Evolutionary conservation across 2,113 vertebrate species (phyloP), one percentile per base, ranked within the genome.

Genomic region (Micromys minutus): DNA sequence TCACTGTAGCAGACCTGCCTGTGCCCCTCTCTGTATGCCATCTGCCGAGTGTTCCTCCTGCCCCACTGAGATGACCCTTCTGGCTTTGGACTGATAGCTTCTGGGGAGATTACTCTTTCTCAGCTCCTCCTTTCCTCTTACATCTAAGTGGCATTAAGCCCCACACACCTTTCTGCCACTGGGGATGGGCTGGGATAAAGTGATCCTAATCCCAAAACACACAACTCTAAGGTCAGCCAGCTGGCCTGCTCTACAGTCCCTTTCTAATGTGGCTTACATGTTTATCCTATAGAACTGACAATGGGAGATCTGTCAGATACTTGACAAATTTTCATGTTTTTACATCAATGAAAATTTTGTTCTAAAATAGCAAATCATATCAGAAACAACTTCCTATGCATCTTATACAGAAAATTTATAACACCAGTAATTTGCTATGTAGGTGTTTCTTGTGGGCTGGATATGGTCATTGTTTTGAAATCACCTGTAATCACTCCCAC

Each of bases 361-460:
- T 90, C 45, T 91, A 39, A 91, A 84, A 91, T 39, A 80, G 74
- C 31, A 93, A 90, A 83, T 31, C 47, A 22, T 3, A 91, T 47
- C 39, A 93, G 22, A 91, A 77, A 47, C 59, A 24, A 45, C 34
- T 92, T 61, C 45, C 5, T 84, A 55, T 80, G 22, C 57, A 16
- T 91, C 75, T 63, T 80, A 65, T 24, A 87, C 24, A 11, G 1
- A 74, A 94, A 96, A 63, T 52, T n/a, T 34, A 71, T 12, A 15
- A 59, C 1, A 71, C 1, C 4, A 3, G n/a, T 85, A 36, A 76
- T 75, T 39, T 52, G 31, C 24, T 74, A 5, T 42, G 86, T 74
- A 55, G 2, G 5, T 74, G n/a, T 57, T 87, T 87, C 86, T n/a
- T 87, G 15, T 45, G 67, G 34, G 22, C 16, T 72, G 34, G n/a